Conservation (phyloP, 2,888 invertebrate species). For the Rhagophthalmus giganteus region DNA sequence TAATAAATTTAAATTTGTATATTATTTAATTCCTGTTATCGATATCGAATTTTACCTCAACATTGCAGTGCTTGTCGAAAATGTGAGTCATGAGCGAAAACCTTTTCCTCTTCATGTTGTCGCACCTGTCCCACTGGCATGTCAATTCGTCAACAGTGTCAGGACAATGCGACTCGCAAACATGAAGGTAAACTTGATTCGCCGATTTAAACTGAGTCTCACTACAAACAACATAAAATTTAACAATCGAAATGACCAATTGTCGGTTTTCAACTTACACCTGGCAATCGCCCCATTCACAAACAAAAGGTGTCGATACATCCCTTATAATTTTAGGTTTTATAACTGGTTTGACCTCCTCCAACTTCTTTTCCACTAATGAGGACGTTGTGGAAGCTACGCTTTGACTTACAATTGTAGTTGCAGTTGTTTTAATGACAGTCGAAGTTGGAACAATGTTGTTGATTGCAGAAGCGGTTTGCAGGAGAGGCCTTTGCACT, state of each 20-base stretch:
- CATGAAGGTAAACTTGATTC: constrained; percentile 84
- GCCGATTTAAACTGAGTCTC: constrained; percentile 72
- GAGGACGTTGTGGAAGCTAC: constrained; percentile 33
- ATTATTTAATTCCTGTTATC: too few relatives aligned
- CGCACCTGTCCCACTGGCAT: constrained; percentile 91
- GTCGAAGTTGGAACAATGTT: constrained; percentile 53
- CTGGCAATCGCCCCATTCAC: constrained; percentile 93
- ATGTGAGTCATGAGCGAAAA: constrained; percentile 97
- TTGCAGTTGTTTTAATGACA: constrained; percentile 41
- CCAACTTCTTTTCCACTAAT: constrained; percentile 40
- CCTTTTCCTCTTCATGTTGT: constrained; percentile 83
- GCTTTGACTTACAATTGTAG: constrained; percentile 37
- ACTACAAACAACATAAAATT: constrained; percentile 38
- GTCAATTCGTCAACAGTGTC: constrained; percentile 69
- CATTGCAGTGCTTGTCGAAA: constrained; percentile 90
- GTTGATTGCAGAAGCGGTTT: constrained; percentile 55
- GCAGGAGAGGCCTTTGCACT: constrained; percentile 59
- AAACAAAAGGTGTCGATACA: constrained; percentile 66
- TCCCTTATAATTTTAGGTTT: constrained; percentile 51
- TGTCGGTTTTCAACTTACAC: constrained; percentile 55
- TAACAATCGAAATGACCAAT: constrained; percentile 11
- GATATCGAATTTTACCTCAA: constrained; percentile 61
- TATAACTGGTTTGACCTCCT: constrained; percentile 29
- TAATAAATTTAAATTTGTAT: constrained; percentile 36
- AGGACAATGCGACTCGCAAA: constrained; percentile 82